These are phyloP conservation scores for Patella depressa DNA, from an alignment of 2,888 invertebrate species.

Conservation along the genomic window DNA sequence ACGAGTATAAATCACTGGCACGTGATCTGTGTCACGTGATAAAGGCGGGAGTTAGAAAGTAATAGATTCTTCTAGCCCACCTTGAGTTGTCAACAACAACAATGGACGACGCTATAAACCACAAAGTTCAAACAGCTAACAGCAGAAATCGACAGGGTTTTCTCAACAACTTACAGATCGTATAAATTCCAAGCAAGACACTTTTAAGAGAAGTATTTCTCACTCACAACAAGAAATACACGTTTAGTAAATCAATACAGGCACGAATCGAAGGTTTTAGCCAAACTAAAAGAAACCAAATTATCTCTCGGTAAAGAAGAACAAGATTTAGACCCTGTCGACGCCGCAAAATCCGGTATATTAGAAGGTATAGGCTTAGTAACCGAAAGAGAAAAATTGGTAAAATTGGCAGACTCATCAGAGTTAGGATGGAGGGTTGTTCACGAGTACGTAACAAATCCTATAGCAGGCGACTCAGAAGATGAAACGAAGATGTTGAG, in stretches of 20 bases:
- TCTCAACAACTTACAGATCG: slow-evolving; percentile 4
- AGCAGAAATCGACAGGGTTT: neutral
- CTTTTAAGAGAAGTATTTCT: slow-evolving; percentile 15
- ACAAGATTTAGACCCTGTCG: neutral
- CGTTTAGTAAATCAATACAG: slow-evolving; percentile 22
- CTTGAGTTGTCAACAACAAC: no score
- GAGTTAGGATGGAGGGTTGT: slow-evolving; percentile 18
- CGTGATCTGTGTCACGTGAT: no score
- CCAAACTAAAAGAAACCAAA: slow-evolving; percentile 22
- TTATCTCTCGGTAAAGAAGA: neutral
- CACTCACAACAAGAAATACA: slow-evolving; percentile 8
- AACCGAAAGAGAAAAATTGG: neutral
- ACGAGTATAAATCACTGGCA: no score
- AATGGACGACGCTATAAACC: no score
- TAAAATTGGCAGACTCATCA: slow-evolving; percentile 14
- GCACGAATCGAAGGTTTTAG: slow-evolving; percentile 16
- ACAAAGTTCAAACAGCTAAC: no score
- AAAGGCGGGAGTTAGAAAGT: no score
- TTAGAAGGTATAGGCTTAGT: neutral
- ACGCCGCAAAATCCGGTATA: neutral
- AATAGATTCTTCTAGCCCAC: no score
- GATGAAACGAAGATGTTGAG: slow-evolving; percentile 20
- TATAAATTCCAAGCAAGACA: neutral
- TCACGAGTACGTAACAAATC: slow-evolving; percentile 15
- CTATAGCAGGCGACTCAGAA: slow-evolving; percentile 18